Conservation (phyloP, 2,113 vertebrate species). For the Sapajus apella region DNA sequence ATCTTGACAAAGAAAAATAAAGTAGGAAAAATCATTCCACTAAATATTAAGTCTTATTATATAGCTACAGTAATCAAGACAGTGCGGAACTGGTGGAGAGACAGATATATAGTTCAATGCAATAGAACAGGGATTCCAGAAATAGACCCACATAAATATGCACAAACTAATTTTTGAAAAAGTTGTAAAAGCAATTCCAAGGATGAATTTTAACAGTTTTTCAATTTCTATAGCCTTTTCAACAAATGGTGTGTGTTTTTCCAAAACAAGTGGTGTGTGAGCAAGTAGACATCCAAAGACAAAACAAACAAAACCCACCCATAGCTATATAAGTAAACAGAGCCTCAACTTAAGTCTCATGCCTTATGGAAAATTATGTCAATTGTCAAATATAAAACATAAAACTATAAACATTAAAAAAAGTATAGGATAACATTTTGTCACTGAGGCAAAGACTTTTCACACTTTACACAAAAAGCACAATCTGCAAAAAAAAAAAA, state of each 20-base stretch:
- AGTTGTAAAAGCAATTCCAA: background rate
- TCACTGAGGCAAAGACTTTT: background rate
- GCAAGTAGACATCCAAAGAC: background rate
- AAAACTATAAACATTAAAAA: background rate
- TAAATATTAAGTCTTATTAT: background rate
- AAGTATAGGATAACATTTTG: background rate
- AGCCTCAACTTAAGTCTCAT: background rate
- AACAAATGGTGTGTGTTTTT: background rate
- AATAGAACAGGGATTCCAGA: background rate
- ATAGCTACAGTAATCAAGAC: background rate
- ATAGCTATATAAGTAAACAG: background rate
- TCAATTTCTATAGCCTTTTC: background rate
- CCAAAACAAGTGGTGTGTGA: background rate
- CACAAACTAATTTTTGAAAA: background rate
- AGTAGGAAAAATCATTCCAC: background rate
- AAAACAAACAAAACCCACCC: background rate
- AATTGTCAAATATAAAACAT: background rate
- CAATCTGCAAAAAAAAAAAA: background rate
- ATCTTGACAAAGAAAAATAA: background rate
- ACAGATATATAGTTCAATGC: background rate
- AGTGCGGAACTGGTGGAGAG: background rate
- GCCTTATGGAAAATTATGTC: background rate
- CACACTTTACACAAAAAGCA: background rate
- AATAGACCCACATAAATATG: background rate
- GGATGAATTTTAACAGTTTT: background rate